Conservation (phyloP, 1,140 invertebrate species). For the Pristionchus pacificus region DNA sequence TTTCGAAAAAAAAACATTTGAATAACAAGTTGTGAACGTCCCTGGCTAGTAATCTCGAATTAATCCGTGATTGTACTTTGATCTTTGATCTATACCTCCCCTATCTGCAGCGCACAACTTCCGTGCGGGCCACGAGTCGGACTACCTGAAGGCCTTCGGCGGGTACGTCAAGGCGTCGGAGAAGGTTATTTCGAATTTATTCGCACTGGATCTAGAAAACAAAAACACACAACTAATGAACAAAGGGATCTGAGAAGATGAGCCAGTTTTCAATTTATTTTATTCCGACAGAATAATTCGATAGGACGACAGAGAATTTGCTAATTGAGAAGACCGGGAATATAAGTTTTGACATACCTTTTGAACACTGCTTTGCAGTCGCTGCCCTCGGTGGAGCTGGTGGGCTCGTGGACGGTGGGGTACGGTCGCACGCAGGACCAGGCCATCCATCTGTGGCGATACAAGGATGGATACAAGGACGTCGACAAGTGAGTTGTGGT, state of each 20-base stretch:
- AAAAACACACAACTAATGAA: no score
- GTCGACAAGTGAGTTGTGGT: conserved; percentile 29
- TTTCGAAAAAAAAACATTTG: no score
- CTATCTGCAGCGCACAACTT: conserved; percentile 45
- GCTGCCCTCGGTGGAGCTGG: conserved; percentile 40
- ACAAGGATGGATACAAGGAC: conserved; percentile 46
- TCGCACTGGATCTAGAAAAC: neutral
- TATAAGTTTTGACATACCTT: no score
- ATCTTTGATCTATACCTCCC: neutral
- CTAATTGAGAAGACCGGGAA: no score
- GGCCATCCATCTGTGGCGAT: conserved; percentile 54
- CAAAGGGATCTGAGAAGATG: no score
- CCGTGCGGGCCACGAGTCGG: conserved; percentile 34
- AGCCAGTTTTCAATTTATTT: no score
- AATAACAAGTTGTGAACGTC: no score
- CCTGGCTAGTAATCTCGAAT: no score
- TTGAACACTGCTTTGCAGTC: neutral
- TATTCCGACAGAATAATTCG: no score
- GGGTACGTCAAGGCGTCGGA: conserved; percentile 30
- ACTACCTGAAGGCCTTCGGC: conserved; percentile 43
- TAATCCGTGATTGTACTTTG: no score
- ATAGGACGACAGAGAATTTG: no score
- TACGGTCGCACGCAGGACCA: conserved; percentile 55
- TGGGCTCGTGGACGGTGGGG: conserved; percentile 50
- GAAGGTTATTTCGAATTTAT: neutral